These are phyloP conservation scores for Sesamia inferens DNA, from an alignment of 2,888 invertebrate genomes.

Conservation along the genomic window DNA sequence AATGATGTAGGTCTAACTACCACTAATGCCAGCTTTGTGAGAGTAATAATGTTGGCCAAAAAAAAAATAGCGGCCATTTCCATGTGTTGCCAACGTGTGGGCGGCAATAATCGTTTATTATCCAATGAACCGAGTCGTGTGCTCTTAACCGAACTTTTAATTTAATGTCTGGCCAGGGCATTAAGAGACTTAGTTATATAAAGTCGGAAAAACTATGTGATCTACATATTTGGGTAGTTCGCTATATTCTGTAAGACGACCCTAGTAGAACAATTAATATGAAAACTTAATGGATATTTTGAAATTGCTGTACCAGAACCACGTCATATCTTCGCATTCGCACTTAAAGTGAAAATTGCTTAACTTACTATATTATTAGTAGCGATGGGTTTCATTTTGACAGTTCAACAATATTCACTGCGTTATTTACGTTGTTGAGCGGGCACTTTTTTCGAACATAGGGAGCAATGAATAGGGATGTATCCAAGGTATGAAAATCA, in stretches of 20 bases:
- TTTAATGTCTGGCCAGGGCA: constrained; percentile 46
- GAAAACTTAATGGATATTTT: background rate
- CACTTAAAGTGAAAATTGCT: no score
- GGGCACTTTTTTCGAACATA: no score
- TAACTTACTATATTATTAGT: no score
- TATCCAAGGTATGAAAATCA: no score
- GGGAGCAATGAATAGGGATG: no score
- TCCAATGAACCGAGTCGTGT: constrained; percentile 60
- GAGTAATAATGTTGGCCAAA: constrained; percentile 3
- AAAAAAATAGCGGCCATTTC: constrained; percentile 25
- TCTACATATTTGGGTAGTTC: constrained; percentile 4
- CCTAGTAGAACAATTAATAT: background rate
- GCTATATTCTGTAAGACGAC: background rate
- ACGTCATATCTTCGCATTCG: no score
- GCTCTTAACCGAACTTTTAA: constrained; percentile 60
- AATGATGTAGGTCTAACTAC: constrained; percentile 18
- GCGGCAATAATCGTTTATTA: constrained; percentile 60
- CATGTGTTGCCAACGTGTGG: constrained; percentile 38
- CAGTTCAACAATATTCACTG: no score
- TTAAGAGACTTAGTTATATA: constrained; percentile 14
- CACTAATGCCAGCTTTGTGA: constrained; percentile 13
- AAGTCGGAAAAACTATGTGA: constrained; percentile 7
- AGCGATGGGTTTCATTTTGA: no score
- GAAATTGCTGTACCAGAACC: background rate
- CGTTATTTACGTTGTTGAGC: no score